Conservation (phyloP, 2,113 vertebrate species). For the Synodontis membranacea region DNA sequence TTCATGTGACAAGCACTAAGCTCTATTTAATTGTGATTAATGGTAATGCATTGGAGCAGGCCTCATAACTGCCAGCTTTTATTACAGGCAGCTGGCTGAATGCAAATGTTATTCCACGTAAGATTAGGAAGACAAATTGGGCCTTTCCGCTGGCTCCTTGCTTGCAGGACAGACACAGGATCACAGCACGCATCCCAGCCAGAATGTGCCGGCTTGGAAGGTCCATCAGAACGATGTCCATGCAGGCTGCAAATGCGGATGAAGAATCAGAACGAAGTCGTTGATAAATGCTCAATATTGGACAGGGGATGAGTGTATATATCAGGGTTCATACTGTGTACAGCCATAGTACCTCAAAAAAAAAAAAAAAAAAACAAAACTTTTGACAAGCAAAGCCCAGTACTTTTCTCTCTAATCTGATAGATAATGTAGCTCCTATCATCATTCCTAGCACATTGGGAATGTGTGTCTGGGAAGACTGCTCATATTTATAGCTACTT, state of each 20-base stretch:
- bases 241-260: background rate
- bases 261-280: background rate
- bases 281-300: slow-evolving; percentile 12
- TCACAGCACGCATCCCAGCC: slow-evolving; percentile 32
- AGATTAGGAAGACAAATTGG: slow-evolving; percentile 63
- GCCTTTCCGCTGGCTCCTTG: slow-evolving; percentile 41
- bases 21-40: slow-evolving; percentile 76
- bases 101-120: slow-evolving; percentile 66
- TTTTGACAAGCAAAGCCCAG: background rate
- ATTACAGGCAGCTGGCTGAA: slow-evolving; percentile 62
- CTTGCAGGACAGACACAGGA: slow-evolving; percentile 25
- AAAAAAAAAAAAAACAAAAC: too few species aligned
- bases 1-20: slow-evolving; percentile 64
- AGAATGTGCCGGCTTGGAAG: slow-evolving; percentile 7
- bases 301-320: slow-evolving; percentile 17
- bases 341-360: background rate
- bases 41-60: slow-evolving; percentile 64
- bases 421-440: background rate
- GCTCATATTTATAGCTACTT: slow-evolving; percentile 2
- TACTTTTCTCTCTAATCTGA: background rate
- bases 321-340: background rate
- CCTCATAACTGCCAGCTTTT: slow-evolving; percentile 62
- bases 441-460: background rate
- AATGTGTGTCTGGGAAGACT: background rate
- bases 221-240: slow-evolving; percentile 1